phyloP scores from a whole-genome alignment of 2,888 invertebrate genomes.

The Zygothrica quintamaculata region DNA sequence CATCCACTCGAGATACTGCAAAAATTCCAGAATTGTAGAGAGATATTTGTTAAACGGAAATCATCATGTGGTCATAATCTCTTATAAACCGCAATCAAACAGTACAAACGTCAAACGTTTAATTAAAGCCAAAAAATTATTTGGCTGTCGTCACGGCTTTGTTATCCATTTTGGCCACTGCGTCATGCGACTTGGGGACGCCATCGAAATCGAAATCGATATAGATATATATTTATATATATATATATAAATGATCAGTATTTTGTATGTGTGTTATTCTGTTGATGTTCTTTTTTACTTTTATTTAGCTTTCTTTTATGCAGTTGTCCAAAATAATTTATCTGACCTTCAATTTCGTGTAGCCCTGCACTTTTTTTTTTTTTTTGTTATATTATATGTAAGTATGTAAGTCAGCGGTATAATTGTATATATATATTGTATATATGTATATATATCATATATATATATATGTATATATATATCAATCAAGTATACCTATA shows the following conservation, averaged over 20 bases:
- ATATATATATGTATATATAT: too few species aligned
- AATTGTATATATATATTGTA: slow-evolving; percentile 14
- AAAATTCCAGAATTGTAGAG: slow-evolving; percentile 45
- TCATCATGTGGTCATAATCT: slow-evolving; percentile 52
- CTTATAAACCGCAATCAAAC: slow-evolving; percentile 23
- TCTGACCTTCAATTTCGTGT: slow-evolving; percentile 44
- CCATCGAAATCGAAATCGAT: slow-evolving; percentile 50
- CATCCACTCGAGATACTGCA: slow-evolving; percentile 55
- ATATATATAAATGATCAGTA: slow-evolving; percentile 7
- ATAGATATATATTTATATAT: slow-evolving; percentile 4
- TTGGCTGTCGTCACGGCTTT: slow-evolving; percentile 71
- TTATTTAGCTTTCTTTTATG: slow-evolving; percentile 59
- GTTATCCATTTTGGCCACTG: slow-evolving; percentile 50
- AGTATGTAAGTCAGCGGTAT: slow-evolving; percentile 26
- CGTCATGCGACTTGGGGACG: slow-evolving; percentile 74
- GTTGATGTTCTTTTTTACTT: slow-evolving; percentile 33
- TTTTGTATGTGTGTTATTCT: neutral
- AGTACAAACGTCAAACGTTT: slow-evolving; percentile 66
- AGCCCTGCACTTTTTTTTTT: slow-evolving; percentile 24
- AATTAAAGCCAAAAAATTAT: slow-evolving; percentile 55
- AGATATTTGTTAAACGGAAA: slow-evolving; percentile 37
- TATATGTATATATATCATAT: too few species aligned
- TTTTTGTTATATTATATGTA: slow-evolving; percentile 28
- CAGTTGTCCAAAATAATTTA: slow-evolving; percentile 50
- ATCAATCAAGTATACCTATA: too few species aligned